Evolutionary conservation across 2,888 invertebrate species (phyloP), one percentile per base, ranked within the genome.

Genomic region (Thumatha senex): DNA sequence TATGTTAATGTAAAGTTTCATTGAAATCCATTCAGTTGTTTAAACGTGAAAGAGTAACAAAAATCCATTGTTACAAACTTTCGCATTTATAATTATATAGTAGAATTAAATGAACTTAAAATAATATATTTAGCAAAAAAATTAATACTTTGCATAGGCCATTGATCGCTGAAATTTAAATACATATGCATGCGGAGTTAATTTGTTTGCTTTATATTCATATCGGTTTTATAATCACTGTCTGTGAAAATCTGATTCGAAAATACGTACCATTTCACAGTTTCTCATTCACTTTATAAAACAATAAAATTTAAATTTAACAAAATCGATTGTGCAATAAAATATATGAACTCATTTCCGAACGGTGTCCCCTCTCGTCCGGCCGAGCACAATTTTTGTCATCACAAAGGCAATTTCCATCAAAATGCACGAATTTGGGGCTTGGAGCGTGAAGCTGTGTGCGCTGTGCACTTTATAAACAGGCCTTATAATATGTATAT

Each of bases 341-440:
- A 85, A 80, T 81, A 82, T 78, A 82, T 80, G 75, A 76, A 80
- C 79, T 84, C 82, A 87, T 86, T 87, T 86, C 87, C 87, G 77
- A 74, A 58, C 70, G 66, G 66, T 43, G 53, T 50, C 60, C 64
- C 72, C 78, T 74, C 74, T 73, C 76, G 76, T 70, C 74, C 73
- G 76, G 76, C 64, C 73, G 77, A 74, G 63, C 74, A 71, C 76
- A 72, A 70, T 81, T 80, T 85, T 86, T 86, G 74, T 84, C 81
- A 80, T 81, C 78, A 83, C 84, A 84, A 85, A 84, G 80, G 80
- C 79, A 77, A 74, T 78, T 79, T 71, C 77, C 81, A 86, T 86
- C 82, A 85, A 83, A 84, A 84, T 86, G 79, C 84, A 83, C 78
- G 79, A 80, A 78, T 80, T 79, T 76, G 74, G 70, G 61, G 63